These are phyloP conservation scores for Petrocephalus zakoni DNA, from an alignment of 2,113 vertebrate genomes.

Conservation along the genomic window DNA sequence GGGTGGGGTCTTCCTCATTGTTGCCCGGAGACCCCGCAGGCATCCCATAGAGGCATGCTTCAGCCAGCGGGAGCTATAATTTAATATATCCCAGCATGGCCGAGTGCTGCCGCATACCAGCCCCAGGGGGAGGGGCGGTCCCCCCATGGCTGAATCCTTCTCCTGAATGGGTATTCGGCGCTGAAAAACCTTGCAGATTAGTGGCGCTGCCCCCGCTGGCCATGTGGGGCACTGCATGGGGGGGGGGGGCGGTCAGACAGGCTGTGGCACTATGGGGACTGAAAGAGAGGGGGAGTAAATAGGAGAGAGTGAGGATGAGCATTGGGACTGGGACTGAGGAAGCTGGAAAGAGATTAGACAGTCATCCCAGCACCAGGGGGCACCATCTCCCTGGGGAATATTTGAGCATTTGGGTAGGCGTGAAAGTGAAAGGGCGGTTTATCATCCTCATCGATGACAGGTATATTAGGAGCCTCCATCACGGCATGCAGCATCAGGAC, in stretches of 20 bases:
- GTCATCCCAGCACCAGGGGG: neutral
- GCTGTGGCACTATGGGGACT: neutral
- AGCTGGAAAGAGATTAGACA: neutral
- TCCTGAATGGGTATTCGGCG: neutral
- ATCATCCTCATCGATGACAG: constrained; percentile 38
- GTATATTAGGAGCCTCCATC: constrained; percentile 36
- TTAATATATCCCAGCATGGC: constrained; percentile 39
- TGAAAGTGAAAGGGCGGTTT: constrained; percentile 25
- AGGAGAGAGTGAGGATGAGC: neutral
- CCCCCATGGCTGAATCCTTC: too few relatives aligned
- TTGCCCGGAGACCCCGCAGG: constrained; percentile 38
- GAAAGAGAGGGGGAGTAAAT: neutral
- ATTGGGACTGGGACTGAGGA: neutral
- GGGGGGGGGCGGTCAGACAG: neutral
- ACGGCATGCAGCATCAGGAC: neutral
- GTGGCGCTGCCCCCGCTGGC: neutral
- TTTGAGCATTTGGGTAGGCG: neutral
- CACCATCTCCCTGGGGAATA: neutral
- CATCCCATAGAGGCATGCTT: constrained; percentile 29
- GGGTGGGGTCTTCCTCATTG: constrained; percentile 26
- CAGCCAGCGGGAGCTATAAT: constrained; percentile 38
- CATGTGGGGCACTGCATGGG: neutral
- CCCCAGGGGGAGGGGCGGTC: neutral
- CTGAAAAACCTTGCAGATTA: neutral
- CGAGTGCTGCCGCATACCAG: constrained; percentile 27